A percentile compares a stretch with the other conserved stretches of the same genome.
These are phyloP conservation scores for Nomada flava DNA, from an alignment of 2,888 invertebrate genomes.

Conservation along the genomic window DNA sequence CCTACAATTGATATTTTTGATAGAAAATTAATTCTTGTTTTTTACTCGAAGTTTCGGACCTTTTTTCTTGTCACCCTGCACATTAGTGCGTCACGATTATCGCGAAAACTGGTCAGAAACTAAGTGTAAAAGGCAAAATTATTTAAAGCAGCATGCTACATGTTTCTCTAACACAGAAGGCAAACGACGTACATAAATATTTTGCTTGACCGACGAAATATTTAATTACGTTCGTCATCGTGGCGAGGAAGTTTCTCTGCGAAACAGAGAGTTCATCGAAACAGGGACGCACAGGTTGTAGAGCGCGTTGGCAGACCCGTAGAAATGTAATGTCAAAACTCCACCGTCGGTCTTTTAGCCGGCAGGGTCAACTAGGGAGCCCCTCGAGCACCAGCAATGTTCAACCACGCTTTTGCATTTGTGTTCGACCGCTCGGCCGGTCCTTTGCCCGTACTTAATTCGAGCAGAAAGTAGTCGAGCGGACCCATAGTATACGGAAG, in stretches of 20 bases:
- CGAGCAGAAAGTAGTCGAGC: conserved; percentile 79
- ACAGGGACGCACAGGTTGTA: neutral
- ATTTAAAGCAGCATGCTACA: too few relatives aligned
- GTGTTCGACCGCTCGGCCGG: conserved; percentile 68
- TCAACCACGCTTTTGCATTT: conserved; percentile 68
- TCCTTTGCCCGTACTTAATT: conserved; percentile 77
- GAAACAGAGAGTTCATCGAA: neutral
- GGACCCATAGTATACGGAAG: conserved; percentile 73
- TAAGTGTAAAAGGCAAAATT: too few relatives aligned
- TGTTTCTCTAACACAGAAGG: too few relatives aligned
- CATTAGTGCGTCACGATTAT: too few relatives aligned
- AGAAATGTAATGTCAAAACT: conserved; percentile 30
- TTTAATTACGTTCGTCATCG: too few relatives aligned
- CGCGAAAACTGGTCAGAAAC: too few relatives aligned
- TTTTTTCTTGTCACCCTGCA: too few relatives aligned
- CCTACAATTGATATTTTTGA: neutral
- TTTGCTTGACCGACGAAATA: too few relatives aligned
- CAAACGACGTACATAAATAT: too few relatives aligned
- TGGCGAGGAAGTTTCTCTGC: neutral
- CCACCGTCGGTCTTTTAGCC: conserved; percentile 59
- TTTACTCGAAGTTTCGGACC: too few relatives aligned
- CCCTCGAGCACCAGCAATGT: conserved; percentile 53
- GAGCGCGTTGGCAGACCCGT: neutral
- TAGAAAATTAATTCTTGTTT: too few relatives aligned
- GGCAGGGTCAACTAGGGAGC: conserved; percentile 63